Conservation (phyloP, 1,140 invertebrate genomes). For the Tenebrio molitor region DNA sequence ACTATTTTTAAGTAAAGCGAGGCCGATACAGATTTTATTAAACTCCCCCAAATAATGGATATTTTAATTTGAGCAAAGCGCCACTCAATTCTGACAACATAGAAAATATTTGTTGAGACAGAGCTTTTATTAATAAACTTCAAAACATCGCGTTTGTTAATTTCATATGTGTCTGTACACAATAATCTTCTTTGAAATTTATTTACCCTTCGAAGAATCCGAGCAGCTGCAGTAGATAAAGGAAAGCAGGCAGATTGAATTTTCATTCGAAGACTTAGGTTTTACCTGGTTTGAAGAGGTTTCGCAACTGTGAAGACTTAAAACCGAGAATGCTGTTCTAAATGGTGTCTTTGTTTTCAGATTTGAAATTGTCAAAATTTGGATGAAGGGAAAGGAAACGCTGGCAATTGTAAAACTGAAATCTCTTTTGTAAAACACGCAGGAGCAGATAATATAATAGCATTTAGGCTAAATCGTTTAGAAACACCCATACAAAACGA, state of each 20-base stretch:
- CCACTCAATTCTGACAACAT: not conserved
- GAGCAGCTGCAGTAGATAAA: too few relatives aligned
- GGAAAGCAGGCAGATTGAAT: too few relatives aligned
- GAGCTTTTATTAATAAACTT: not conserved
- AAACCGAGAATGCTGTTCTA: too few relatives aligned
- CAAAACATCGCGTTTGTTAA: not conserved
- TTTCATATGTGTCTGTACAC: not conserved
- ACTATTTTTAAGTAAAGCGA: conserved; percentile 21
- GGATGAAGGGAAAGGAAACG: too few relatives aligned
- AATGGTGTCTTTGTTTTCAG: too few relatives aligned
- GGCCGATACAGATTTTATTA: conserved; percentile 14
- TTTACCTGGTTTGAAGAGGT: too few relatives aligned
- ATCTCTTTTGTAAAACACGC: conserved; percentile 1
- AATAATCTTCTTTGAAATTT: not conserved
- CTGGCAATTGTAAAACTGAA: not conserved
- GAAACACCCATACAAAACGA: not conserved
- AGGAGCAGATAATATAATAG: not conserved
- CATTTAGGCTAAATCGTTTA: conserved; percentile 10
- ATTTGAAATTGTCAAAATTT: too few relatives aligned
- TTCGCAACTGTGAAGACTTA: too few relatives aligned
- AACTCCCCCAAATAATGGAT: conserved; percentile 23
- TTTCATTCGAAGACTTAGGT: too few relatives aligned
- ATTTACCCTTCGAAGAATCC: too few relatives aligned
- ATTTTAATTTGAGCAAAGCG: conserved; percentile 1
- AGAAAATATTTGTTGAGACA: not conserved